Evolutionary conservation across 2,888 invertebrate species (phyloP), one percentile per base, ranked within the genome.

Genomic region (Peribatodes rhomboidaria): DNA sequence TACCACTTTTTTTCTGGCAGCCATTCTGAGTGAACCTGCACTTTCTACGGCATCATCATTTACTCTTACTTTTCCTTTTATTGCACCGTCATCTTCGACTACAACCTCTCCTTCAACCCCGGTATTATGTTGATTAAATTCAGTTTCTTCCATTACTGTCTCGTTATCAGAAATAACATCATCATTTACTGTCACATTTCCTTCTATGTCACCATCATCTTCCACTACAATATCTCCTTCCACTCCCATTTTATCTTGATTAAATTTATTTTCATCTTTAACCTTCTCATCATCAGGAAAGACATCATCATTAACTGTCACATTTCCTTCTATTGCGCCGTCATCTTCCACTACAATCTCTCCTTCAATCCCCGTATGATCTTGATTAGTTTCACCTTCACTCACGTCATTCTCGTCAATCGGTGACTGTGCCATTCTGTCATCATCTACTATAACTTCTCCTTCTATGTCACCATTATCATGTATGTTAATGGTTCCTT

Each of bases 401-500:
- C 4, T n/a, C 10, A 16, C 10, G 10, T 0, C 27, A 27, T 37
- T 53, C 2, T 42, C 16, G 14, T 39, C 10, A 11, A 42, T 41
- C 42, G 22, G 20, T 1, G 27, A n/a, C 2, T 53, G n/a, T 53
- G 39, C 18, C 35, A 37, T 37, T 16, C 2, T 11, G 1, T 35
- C 18, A 10, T 61, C 31, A 14, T 54, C 11, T 31, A 55, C 11
- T 20, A 41, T 10, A 18, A 49, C 31, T 41, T 42, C 41, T 16
- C 41, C 61, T 50, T 50, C 35, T 11, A 50, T n/a, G 2, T 13
- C n/a, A 9, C n/a, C 42, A 33, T n/a, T 33, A 1, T 41, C 22
- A 14, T 59, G 2, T 14, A 52, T 3, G 0, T 7, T 52, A 4
- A 59, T 14, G 13, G 31, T 27, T 42, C 35, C 59, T 59, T 59